A percentile compares a stretch with the other conserved stretches of the same genome.
Conservation (phyloP, 2,113 vertebrate genomes). For the Myrmophylax atrothorax region DNA sequence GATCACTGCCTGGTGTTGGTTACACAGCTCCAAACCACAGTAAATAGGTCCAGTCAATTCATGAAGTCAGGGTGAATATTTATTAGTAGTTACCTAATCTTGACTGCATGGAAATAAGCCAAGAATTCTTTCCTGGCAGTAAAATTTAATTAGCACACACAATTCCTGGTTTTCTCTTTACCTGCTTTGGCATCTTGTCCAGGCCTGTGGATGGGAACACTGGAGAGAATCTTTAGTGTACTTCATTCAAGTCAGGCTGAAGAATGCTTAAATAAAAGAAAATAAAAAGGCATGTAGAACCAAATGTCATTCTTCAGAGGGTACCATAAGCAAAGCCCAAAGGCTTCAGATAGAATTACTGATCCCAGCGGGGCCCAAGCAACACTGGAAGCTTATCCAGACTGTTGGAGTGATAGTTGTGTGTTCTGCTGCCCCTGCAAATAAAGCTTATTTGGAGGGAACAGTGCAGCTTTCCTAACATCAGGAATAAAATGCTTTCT, state of each 20-base stretch:
- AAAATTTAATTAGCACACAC: neutral
- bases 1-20: neutral
- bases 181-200: conserved; percentile 56
- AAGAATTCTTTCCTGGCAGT: neutral
- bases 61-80: neutral
- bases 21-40: neutral
- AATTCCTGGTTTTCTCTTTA: neutral
- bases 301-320: neutral
- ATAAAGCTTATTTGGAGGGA: neutral
- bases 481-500: neutral
- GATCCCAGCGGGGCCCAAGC: neutral
- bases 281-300: neutral
- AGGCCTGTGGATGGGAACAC: fast-evolving
- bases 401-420: neutral
- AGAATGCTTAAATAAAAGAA: neutral
- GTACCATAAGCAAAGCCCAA: neutral
- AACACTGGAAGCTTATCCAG: neutral
- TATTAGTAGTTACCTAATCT: neutral
- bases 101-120: neutral
- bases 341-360: neutral
- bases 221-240: neutral
- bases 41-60: neutral
- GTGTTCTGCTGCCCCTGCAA: neutral
- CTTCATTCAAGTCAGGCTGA: neutral
- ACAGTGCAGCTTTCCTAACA: neutral